Evolutionary conservation across 1,140 invertebrate genomes (phyloP).

Genomic region (Dinoponera quadriceps): DNA sequence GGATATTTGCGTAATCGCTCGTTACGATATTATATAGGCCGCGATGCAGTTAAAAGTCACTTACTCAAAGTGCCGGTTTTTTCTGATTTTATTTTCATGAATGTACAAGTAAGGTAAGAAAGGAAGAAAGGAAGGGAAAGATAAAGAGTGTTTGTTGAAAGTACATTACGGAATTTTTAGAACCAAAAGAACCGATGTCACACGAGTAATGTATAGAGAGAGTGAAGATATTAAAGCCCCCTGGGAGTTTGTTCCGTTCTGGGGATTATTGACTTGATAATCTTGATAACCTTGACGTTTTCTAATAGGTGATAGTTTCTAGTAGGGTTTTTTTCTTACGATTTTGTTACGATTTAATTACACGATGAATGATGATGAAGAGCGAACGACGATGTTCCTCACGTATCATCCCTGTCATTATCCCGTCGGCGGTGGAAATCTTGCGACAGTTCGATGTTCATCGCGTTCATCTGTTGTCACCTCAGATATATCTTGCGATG

Average conservation of each 20-base stretch:
- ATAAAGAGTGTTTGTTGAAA: neutral
- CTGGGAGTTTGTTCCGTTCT: conserved; percentile 66
- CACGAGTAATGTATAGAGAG: neutral
- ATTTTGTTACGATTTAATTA: conserved; percentile 25
- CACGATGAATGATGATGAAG: conserved; percentile 1
- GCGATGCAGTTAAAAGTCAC: neutral
- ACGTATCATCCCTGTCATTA: neutral
- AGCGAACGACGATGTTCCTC: conserved; percentile 32
- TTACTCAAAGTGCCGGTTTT: too few species aligned
- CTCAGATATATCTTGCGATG: neutral
- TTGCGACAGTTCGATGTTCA: neutral
- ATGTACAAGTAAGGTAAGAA: neutral
- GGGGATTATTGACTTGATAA: conserved; percentile 73
- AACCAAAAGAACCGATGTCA: neutral
- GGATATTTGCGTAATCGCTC: neutral
- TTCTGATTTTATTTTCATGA: conserved; percentile 8
- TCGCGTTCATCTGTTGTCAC: neutral
- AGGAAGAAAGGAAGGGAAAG: neutral
- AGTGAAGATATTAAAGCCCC: conserved; percentile 38
- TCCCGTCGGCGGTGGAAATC: neutral
- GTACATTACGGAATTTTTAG: conserved; percentile 24
- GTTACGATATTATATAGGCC: neutral
- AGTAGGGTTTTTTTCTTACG: neutral
- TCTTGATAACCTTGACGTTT: conserved; percentile 68
- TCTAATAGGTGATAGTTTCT: too few species aligned